Percentiles rank a stretch among this genome's conserved stretches.
Evolutionary conservation across 2,113 vertebrate genomes (phyloP).

Genomic region (Clarias batrachus): DNA sequence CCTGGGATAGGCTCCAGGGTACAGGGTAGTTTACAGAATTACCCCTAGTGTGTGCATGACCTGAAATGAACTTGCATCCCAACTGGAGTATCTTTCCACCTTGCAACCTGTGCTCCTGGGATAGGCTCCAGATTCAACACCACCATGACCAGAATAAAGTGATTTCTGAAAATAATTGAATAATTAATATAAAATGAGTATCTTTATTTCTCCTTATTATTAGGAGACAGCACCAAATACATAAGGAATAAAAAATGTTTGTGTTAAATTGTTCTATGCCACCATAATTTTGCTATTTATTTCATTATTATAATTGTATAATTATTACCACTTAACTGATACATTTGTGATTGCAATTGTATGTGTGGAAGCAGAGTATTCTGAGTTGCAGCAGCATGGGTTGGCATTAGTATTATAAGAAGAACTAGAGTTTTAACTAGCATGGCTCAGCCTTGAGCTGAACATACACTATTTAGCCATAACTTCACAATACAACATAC

Average conservation of each 20-base stretch:
- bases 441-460: neutral
- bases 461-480: no score
- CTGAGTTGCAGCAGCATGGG: neutral
- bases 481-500: no score
- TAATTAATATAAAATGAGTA: neutral
- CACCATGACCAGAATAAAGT: neutral
- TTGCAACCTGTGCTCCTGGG: neutral
- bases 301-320: neutral
- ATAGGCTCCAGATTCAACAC: neutral
- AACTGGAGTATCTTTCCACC: neutral
- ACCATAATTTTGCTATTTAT: neutral
- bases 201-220: neutral
- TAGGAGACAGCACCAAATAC: neutral
- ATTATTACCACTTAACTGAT: neutral
- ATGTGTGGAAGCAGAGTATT: neutral
- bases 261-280: neutral
- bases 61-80: neutral
- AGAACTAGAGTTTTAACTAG: neutral
- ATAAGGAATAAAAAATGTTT: neutral
- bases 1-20: no score
- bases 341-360: neutral
- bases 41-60: neutral
- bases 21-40: neutral
- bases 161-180: neutral
- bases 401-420: neutral